phyloP scores from a whole-genome alignment of 2,797 vertebrate genomes.

The Enteromius argenteus region DNA sequence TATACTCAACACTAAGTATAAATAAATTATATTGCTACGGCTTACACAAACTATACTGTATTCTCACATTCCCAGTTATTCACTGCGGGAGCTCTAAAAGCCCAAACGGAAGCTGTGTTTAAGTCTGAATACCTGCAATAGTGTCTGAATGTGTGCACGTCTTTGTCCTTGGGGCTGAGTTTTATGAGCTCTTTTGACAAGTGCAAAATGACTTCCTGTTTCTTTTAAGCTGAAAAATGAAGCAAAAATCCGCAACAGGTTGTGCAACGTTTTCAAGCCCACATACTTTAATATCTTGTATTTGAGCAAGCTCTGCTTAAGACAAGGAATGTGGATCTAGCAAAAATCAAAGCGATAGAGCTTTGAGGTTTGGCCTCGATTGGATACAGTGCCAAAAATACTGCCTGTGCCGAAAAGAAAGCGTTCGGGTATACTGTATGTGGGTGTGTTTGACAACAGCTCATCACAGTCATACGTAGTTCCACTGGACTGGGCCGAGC shows the following conservation, averaged over 20 bases:
- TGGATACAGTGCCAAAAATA: background rate
- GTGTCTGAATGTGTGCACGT: background rate
- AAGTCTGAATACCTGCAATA: constrained; percentile 25
- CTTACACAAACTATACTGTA: background rate
- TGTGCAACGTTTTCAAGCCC: constrained; percentile 1
- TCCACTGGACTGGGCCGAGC: constrained; percentile 67
- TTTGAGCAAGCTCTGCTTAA: constrained; percentile 24
- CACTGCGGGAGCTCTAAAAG: background rate
- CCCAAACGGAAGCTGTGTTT: background rate
- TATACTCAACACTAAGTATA: background rate
- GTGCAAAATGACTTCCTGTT: constrained; percentile 35
- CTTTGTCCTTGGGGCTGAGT: constrained; percentile 34
- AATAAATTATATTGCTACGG: background rate
- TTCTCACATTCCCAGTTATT: constrained; percentile 1
- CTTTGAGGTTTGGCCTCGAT: constrained; percentile 13
- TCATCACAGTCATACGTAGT: constrained; percentile 64
- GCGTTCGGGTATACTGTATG: background rate
- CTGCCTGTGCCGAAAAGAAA: background rate
- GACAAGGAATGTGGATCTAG: background rate
- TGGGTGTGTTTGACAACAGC: constrained; percentile 55
- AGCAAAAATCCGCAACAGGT: constrained; percentile 8
- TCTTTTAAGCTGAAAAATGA: constrained; percentile 13
- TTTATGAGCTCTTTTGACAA: constrained; percentile 40
- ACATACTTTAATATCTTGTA: constrained; percentile 21
- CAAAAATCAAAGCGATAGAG: background rate